These are phyloP conservation scores for Tor tambroides DNA, from an alignment of 2,113 vertebrate species.

Conservation along the genomic window DNA sequence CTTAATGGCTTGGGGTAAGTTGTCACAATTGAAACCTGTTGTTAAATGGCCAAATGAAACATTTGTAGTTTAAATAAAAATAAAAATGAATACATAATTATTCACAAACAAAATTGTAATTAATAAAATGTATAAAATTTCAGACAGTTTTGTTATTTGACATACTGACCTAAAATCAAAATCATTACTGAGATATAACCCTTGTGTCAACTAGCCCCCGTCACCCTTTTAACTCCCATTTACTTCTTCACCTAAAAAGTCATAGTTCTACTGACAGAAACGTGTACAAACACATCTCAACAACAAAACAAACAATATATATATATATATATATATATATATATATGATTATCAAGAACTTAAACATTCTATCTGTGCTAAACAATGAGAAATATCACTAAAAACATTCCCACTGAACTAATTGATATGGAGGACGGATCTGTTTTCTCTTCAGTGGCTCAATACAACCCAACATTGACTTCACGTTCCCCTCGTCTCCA, in stretches of 20 bases:
- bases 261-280: neutral
- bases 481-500: slow-evolving; percentile 50
- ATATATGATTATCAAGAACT: neutral
- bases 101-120: too few species aligned
- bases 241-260: neutral
- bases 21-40: too few species aligned
- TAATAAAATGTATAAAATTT: too few species aligned
- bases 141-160: too few species aligned
- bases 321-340: too few species aligned
- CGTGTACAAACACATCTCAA: neutral
- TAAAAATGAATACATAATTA: too few species aligned
- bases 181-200: too few species aligned
- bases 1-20: too few species aligned
- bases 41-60: too few species aligned
- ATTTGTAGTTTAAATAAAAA: too few species aligned
- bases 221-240: neutral
- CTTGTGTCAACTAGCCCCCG: neutral
- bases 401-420: neutral
- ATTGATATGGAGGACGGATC: slow-evolving; percentile 17
- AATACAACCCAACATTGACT: slow-evolving; percentile 60
- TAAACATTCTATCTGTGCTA: neutral
- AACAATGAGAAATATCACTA: neutral
- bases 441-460: slow-evolving; percentile 28
- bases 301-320: too few species aligned
- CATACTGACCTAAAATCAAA: too few species aligned